phyloP scores from a whole-genome alignment of 2,888 invertebrate genomes.

The Drosophila peninsularis region DNA sequence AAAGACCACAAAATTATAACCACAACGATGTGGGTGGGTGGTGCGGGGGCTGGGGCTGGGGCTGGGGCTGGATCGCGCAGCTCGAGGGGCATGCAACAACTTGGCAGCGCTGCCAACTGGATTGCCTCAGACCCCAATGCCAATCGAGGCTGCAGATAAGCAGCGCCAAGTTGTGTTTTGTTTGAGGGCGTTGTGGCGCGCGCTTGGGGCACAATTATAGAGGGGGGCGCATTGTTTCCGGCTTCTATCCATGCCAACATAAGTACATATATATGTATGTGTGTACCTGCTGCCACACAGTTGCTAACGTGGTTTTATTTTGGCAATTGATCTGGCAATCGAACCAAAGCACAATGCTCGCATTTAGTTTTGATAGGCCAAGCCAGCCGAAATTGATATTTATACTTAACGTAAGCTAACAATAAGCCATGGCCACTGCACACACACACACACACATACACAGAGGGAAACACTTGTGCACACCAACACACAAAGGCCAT shows the following conservation, averaged over 20 bases:
- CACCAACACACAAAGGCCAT: conserved; percentile 1
- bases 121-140: conserved; percentile 16
- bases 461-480: background rate
- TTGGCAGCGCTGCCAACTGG: conserved; percentile 59
- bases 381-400: conserved; percentile 73
- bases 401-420: conserved; percentile 76
- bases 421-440: conserved; percentile 57
- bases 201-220: conserved; percentile 59
- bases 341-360: conserved; percentile 53
- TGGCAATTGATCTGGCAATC: conserved; percentile 78
- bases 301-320: conserved; percentile 66
- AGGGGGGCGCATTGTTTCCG: conserved; percentile 8
- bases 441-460: conserved; percentile 7
- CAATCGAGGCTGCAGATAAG: conserved; percentile 72
- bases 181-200: conserved; percentile 76
- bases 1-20: conserved; percentile 81
- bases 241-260: conserved; percentile 5
- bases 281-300: conserved; percentile 26
- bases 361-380: conserved; percentile 69
- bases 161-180: conserved; percentile 75
- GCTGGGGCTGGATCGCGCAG: background rate
- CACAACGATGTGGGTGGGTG: conserved; percentile 68
- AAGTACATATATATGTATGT: background rate
- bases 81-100: conserved; percentile 40
- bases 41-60: too few species aligned